Evolutionary conservation across 2,797 vertebrate species (phyloP).

Genomic region (Coccyzus lansbergi): DNA sequence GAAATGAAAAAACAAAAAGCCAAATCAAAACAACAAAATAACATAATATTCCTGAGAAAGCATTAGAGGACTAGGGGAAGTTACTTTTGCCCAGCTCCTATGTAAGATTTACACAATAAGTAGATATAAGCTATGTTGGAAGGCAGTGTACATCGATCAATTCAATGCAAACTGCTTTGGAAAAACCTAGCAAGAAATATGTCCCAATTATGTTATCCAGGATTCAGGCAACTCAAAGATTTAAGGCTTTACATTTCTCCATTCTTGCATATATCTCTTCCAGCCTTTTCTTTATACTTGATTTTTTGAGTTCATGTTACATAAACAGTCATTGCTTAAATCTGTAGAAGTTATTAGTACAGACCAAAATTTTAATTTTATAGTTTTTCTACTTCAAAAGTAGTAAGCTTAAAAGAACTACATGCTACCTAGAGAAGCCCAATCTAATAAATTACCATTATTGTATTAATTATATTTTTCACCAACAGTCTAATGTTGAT

Average conservation of each 20-base stretch:
- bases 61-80: neutral
- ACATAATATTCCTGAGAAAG: neutral
- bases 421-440: neutral
- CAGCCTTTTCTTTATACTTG: neutral
- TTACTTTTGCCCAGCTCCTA: neutral
- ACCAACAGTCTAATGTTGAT: neutral
- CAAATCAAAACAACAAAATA: neutral
- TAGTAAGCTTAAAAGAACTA: neutral
- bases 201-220: neutral
- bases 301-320: neutral
- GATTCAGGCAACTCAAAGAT: neutral
- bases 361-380: neutral
- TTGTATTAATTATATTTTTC: neutral
- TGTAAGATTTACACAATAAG: neutral
- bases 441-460: neutral
- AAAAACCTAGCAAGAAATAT: neutral
- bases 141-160: neutral
- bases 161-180: neutral
- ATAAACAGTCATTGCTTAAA: neutral
- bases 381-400: neutral
- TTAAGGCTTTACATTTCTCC: neutral
- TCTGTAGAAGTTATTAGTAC: neutral
- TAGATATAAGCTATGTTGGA: neutral
- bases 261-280: neutral
- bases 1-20: neutral